Percentiles rank a stretch among this genome's conserved stretches.
These are phyloP conservation scores for Electrona antarctica DNA, from an alignment of 2,113 vertebrate species.

Conservation along the genomic window DNA sequence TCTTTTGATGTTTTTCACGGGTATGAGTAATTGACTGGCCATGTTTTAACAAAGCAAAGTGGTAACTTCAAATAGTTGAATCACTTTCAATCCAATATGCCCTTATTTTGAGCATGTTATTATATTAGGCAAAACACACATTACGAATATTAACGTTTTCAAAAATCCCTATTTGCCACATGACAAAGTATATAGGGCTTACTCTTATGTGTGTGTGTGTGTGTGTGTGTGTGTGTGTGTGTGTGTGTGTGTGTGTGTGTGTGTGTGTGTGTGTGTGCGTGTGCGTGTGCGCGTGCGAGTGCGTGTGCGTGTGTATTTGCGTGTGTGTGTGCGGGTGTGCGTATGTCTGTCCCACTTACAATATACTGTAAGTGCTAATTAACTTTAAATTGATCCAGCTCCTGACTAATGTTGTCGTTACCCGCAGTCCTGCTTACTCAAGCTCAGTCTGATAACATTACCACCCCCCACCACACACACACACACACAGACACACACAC, in stretches of 20 bases:
- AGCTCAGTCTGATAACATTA: neutral
- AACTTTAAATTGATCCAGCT: constrained; percentile 7
- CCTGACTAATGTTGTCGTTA: constrained; percentile 3
- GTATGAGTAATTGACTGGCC: too few species aligned
- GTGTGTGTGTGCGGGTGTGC: constrained; percentile 1
- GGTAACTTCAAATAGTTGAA: too few species aligned
- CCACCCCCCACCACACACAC: too few species aligned
- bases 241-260: constrained; percentile 3
- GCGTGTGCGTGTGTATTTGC: neutral
- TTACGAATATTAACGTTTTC: too few species aligned
- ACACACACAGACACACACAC: neutral
- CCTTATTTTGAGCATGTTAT: too few species aligned
- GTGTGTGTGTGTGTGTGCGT: constrained; percentile 8
- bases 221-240: constrained; percentile 4
- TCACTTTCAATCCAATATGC: too few species aligned
- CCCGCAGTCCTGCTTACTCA: neutral
- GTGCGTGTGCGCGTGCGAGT: neutral
- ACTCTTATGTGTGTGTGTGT: neutral
- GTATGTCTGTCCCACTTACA: neutral
- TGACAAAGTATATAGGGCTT: too few species aligned
- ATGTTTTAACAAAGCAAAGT: too few species aligned
- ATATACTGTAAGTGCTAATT: neutral
- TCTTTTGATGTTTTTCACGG: too few species aligned
- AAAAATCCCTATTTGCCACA: too few species aligned
- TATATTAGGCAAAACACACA: too few species aligned